Base-by-base conservation (phyloP, 2,888 invertebrate species). In the Xestia ashworthii region DNA sequence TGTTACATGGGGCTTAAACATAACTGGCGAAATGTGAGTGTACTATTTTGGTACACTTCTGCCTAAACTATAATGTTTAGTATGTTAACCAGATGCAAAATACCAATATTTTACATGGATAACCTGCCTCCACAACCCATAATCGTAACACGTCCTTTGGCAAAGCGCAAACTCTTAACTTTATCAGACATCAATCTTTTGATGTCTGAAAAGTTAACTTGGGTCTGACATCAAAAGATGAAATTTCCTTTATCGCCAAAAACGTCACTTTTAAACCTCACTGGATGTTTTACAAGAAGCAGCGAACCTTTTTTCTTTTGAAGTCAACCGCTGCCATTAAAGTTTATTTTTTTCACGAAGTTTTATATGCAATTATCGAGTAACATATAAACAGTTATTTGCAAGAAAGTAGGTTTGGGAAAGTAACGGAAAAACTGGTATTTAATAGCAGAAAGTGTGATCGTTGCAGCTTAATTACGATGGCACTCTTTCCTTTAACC, bases 351-450 rank as follows among this genome's bases (percentile, higher is more conserved):
- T 83, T 80, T 67, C 38, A 65, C 48, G 22, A 64, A 67, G 46
- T 72, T 73, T 76, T 72, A 76, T 70, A 74, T 74, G 75, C 64
- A 76, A 81, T 87, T 83, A 81, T 66, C 70, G 12, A 22, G 76
- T 70, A 32, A 77, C 75, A 80, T 78, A 76, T 77, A 73, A 81
- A 86, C 70, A 60, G 62, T 79, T 87, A 82, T 84, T 83, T 80
- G 53, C 70, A 85, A 72, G 83, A 87, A 88, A 89, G 90, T 88
- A 74, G 89, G 86, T 84, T 87, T 71, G 78, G 76, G 85, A 87
- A 89, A 88, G 87, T 87, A 9, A 77, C 12, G 75, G 83, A 82
- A 84, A 88, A 81, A 85, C 84, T 69, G 66, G 84, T 83, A 80
- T 81, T 86, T 76, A 78, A 85, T 82, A 41, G 65, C 76, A 77